These are phyloP conservation scores for Stichodactyla mertensii DNA, from an alignment of 64 coral and sea anemone species.

Conservation along the genomic window DNA sequence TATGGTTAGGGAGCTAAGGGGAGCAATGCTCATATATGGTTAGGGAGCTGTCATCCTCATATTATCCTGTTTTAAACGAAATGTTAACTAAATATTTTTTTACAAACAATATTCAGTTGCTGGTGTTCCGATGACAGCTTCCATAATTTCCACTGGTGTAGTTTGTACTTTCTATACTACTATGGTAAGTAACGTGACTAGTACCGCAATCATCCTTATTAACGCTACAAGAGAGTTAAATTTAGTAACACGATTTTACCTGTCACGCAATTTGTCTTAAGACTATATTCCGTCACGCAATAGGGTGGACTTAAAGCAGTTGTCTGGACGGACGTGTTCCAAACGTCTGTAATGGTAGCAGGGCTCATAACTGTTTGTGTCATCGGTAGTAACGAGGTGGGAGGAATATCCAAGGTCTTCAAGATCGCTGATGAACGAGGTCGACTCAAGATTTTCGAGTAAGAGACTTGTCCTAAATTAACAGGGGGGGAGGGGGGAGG, in stretches of 20 bases:
- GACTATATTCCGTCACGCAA: neutral
- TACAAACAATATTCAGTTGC: conserved; percentile 36
- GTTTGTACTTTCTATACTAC: conserved; percentile 65
- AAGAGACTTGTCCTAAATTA: neutral
- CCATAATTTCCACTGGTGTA: conserved; percentile 58
- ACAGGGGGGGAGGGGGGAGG: too few relatives aligned
- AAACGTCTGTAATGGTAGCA: conserved; percentile 54
- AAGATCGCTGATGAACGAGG: conserved; percentile 40
- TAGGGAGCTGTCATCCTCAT: too few relatives aligned
- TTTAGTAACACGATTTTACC: neutral
- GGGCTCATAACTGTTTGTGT: conserved; percentile 49
- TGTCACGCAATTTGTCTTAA: neutral
- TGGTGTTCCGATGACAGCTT: conserved; percentile 54
- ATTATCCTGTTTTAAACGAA: neutral
- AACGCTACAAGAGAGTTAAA: neutral
- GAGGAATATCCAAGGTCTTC: conserved; percentile 50
- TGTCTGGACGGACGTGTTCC: conserved; percentile 60
- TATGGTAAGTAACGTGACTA: conserved; percentile 36
- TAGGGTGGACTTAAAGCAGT: conserved; percentile 77
- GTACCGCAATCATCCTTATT: too few relatives aligned
- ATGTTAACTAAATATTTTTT: neutral
- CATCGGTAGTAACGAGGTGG: conserved; percentile 30
- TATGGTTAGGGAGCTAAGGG: too few relatives aligned
- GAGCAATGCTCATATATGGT: too few relatives aligned
- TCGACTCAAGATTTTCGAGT: conserved; percentile 53